Evolutionary conservation across 1,140 invertebrate species (phyloP), one percentile per base, ranked within the genome.

Genomic region (Acromyrmex heyeri): DNA sequence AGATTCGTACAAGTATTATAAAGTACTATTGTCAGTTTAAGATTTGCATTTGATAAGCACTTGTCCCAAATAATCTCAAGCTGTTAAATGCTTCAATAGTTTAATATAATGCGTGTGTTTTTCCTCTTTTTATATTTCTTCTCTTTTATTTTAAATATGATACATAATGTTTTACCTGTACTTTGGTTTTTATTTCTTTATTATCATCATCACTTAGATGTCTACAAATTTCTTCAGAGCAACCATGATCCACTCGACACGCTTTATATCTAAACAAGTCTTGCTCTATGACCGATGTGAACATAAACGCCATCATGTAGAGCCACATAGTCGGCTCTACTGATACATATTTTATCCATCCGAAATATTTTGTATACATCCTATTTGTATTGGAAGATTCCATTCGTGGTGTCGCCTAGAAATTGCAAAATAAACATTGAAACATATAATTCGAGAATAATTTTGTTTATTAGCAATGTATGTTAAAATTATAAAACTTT

Each of bases 251-350:
- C 0, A 97, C 96, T 0, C 94, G 94, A 77, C 97, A 98, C 0
- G 97, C 96, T 94, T 97, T 97, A 90, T 97, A 95, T 1, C 97
- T 94, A 91, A 97, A 98, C 89, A 98, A 97, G 3, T 96, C 96
- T 93, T 97, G 97, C 91, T 98, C 97, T n/a, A 97, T 96, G 0
- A 98, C 97, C 38, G 96, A 96, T 1, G 97, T 98, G 62, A 96
- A 96, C 97, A 97, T 97, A 89, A 96, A 97, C 1, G 97, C 97
- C 95, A 97, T 96, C 97, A 98, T 97, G 89, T 97, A 98, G 0
- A 98, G 94, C 93, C 97, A 97, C 97, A 98, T 97, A 0, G 96
- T 96, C 0, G 97, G 97, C 88, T 98, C 97, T 53, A 98, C 97
- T 1, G 97, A 96, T 57, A 97, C 95, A 2, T 94, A 38, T 38